Base-by-base conservation (phyloP, 2,888 invertebrate species). In the Cryptocephalus moraei region DNA sequence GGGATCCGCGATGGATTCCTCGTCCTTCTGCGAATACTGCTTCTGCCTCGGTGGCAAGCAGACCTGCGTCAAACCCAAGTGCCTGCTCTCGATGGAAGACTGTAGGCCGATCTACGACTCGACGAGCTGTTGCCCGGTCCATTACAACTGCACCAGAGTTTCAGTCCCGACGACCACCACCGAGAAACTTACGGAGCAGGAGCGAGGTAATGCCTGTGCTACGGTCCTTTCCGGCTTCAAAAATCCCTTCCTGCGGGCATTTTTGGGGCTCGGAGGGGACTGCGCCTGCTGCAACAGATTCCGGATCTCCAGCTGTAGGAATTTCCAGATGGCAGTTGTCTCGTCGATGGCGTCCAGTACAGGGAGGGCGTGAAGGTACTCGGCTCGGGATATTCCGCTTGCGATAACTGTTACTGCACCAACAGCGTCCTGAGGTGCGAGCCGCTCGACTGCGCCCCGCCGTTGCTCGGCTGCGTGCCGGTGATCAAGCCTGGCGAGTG, bases 21-120 rank as follows among this genome's bases (percentile, higher is more conserved):
- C 80, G 12, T 78, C 80, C 50, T 77, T 83, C n/a, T 91, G 91
- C 72, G 85, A 89, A 69, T 86, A 87, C 69, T 91, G 91, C 72
- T 91, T 86, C 73, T 91, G 91, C 51, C 53, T 71, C 14, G 73
- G 76, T 32, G 87, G 86, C 4, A 73, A 73, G 44, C 79, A 84
- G 58, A 79, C 80, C 59, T 91, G 91, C 69, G 84, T 91, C 45
- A 78, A 81, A 52, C 91, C 91, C 1, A 80, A 81, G 62, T 91
- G 91, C 69, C 75, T 89, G 62, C 75, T 88, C 43, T 80, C 85
- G 1, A 76, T 87, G 34, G 77, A 80, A 13, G 86, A 85, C 45
- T 88, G 87, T 66, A 72, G 67, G 36, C 80, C 86, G 0, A 72
- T 75, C 11, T 69, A 66, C 52, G 80, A 82, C 52, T 69, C 78